These are phyloP conservation scores for Heterochromis multidens DNA, from an alignment of 2,113 vertebrate genomes.

Conservation along the genomic window DNA sequence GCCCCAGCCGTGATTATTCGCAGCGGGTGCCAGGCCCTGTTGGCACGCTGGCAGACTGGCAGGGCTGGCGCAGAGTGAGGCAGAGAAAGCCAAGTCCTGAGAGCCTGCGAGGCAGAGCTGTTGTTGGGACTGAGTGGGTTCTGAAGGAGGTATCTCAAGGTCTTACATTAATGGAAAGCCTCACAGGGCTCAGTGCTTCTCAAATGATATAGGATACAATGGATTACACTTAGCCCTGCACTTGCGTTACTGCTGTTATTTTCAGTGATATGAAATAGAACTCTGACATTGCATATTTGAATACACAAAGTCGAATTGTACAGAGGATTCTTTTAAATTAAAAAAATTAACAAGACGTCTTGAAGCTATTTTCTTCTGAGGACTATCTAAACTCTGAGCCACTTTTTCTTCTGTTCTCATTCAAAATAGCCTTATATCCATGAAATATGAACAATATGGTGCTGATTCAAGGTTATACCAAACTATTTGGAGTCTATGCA, in stretches of 20 bases:
- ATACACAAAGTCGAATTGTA: neutral
- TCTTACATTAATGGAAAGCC: slow-evolving; percentile 33
- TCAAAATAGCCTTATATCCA: neutral
- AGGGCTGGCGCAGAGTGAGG: slow-evolving; percentile 29
- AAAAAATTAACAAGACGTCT: neutral
- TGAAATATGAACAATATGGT: neutral
- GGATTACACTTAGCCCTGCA: neutral
- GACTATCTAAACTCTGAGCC: neutral
- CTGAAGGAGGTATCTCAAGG: slow-evolving; percentile 44
- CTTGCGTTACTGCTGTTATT: neutral
- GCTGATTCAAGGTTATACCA: neutral
- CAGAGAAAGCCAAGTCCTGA: slow-evolving; percentile 49
- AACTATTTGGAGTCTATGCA: neutral
- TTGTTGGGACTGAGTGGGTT: slow-evolving; percentile 56
- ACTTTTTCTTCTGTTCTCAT: neutral
- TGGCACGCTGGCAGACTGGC: slow-evolving; percentile 47
- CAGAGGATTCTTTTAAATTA: neutral
- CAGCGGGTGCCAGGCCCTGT: slow-evolving; percentile 58
- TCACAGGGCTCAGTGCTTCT: neutral
- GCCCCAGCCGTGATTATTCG: slow-evolving; percentile 63
- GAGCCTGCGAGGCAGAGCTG: slow-evolving; percentile 54
- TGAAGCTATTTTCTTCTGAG: neutral
- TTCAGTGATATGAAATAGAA: neutral
- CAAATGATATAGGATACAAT: neutral
- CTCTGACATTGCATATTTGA: neutral